Evolutionary conservation across 2,888 invertebrate species (phyloP).

Genomic region (Nebria salina): DNA sequence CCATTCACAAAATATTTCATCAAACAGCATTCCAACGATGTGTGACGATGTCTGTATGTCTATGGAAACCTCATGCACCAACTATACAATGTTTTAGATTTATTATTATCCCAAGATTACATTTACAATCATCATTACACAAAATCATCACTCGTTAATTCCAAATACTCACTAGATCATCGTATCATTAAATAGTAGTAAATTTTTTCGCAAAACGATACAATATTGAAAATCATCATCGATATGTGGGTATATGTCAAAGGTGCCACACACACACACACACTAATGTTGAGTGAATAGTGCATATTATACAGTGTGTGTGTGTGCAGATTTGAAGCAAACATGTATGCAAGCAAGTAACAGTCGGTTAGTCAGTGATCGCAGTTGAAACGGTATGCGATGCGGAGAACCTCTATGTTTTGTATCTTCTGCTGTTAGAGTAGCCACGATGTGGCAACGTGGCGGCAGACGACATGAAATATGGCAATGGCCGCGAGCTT

Average conservation of each 20-base stretch:
- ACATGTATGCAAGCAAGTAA: neutral
- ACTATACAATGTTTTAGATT: neutral
- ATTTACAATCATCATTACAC: neutral
- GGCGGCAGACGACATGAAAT: conserved; percentile 60
- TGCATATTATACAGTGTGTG: too few species aligned
- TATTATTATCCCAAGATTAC: neutral
- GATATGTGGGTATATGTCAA: conserved; percentile 27
- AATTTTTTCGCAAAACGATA: neutral
- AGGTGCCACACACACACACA: conserved; percentile 14
- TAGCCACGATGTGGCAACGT: conserved; percentile 55
- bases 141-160: neutral
- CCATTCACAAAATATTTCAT: conserved; percentile 1
- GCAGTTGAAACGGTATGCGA: neutral
- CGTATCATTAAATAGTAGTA: too few species aligned
- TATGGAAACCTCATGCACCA: neutral
- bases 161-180: too few species aligned
- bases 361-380: neutral
- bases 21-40: neutral
- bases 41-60: neutral
- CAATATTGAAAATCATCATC: conserved; percentile 9
- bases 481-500: conserved; percentile 60
- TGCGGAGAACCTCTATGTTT: conserved; percentile 6
- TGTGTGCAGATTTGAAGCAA: neutral
- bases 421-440: conserved; percentile 17
- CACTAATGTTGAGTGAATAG: neutral